Conservation (phyloP, 2,888 invertebrate genomes). For the Drosophila fulvimacula region DNA sequence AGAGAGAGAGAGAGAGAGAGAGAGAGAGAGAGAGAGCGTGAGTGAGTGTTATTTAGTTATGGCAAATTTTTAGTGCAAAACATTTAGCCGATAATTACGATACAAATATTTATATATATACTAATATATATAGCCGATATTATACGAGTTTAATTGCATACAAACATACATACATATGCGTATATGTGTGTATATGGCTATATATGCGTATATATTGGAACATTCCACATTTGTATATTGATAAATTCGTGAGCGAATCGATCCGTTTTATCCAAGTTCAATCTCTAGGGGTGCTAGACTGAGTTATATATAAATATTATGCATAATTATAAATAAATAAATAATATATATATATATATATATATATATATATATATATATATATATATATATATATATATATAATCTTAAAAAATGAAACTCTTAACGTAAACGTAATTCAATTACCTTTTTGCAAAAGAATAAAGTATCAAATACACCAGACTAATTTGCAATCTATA, state of each 20-base stretch:
- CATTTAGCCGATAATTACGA: conserved; percentile 24
- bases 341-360: conserved; percentile 32
- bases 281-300: conserved; percentile 82
- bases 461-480: conserved; percentile 66
- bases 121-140: conserved; percentile 48
- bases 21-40: neutral
- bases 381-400: neutral
- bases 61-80: conserved; percentile 52
- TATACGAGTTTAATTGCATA: conserved; percentile 46
- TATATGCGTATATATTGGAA: conserved; percentile 31
- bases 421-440: conserved; percentile 57
- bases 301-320: conserved; percentile 62
- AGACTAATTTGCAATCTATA: conserved; percentile 50
- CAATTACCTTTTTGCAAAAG: conserved; percentile 72
- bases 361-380: conserved; percentile 4
- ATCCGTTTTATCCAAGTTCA: conserved; percentile 72
- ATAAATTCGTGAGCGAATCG: conserved; percentile 61
- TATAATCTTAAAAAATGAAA: conserved; percentile 17
- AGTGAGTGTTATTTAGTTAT: conserved; percentile 38
- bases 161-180: conserved; percentile 16
- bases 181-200: conserved; percentile 7
- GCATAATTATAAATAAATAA: conserved; percentile 14
- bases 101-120: conserved; percentile 23
- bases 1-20: neutral
- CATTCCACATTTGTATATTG: conserved; percentile 66